Percentiles rank a stretch among this genome's conserved stretches.
These are phyloP conservation scores for Callorhinus ursinus DNA, from an alignment of 2,113 vertebrate species.

Conservation along the genomic window DNA sequence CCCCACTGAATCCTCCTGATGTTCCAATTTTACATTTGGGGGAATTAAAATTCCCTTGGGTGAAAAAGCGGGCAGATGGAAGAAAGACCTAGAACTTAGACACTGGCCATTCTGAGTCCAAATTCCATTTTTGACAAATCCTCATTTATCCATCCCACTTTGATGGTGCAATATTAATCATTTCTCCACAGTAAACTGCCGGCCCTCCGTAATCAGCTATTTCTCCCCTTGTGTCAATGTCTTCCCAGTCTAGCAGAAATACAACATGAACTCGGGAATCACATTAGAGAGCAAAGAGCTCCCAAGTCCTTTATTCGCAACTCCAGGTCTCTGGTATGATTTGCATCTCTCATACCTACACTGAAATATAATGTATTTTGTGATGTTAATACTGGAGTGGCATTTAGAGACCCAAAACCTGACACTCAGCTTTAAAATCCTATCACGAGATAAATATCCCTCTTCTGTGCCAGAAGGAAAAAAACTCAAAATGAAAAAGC, in stretches of 20 bases:
- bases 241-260: neutral
- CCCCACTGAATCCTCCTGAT: neutral
- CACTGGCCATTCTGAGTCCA: neutral
- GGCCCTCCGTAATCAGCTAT: neutral
- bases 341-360: neutral
- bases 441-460: conserved; percentile 64
- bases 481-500: conserved; percentile 60
- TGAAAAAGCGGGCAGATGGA: neutral
- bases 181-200: neutral
- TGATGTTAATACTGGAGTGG: conserved; percentile 23
- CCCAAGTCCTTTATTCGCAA: neutral
- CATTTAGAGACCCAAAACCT: conserved; percentile 41
- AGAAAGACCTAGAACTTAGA: neutral
- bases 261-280: neutral
- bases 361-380: conserved; percentile 59
- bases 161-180: neutral
- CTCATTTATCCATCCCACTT: neutral
- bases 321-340: neutral
- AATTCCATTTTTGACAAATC: neutral
- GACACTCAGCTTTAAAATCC: conserved; percentile 61
- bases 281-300: neutral
- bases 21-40: neutral
- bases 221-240: neutral
- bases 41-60: neutral
- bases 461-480: conserved; percentile 41